Evolutionary conservation across 2,113 vertebrate species (phyloP), one percentile per base, ranked within the genome.

Genomic region (Seriola quinqueradiata): DNA sequence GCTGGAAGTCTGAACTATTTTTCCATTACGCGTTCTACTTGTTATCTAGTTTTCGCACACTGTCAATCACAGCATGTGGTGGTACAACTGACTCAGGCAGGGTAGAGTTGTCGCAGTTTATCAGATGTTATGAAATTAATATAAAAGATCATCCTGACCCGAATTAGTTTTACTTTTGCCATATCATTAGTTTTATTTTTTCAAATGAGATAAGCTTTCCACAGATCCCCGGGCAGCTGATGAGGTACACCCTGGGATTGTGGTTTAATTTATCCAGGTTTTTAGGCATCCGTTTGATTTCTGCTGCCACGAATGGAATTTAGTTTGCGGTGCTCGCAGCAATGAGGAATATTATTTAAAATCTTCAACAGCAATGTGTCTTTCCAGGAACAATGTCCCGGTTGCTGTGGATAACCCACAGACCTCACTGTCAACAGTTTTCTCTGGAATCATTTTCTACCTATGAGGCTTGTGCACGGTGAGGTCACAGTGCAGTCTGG

Each of bases 361-460:
- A 69, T 60, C 76, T 28, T 48, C n/a, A 55, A 38, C 66, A 61
- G 21, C 67, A 65, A 13, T 4, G 16, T 17, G 28, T 73, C 74
- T 74, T 84, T 78, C 83, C 69, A 78, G 83, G 72, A 79, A 79
- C 25, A 66, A 38, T 28, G 52, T 64, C 42, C 55, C 5, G 9
- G 72, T 48, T 60, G 42, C 59, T 68, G 65, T 23, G 75, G 67
- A 66, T 67, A 71, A 72, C 44, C 84, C 55, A 32, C 67, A 86
- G 60, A 87, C 74, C 84, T 73, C 75, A 71, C 17, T 57, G 74
- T 84, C 63, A 59, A 79, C 71, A 69, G 63, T 70, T 83, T 82
- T 32, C 34, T 55, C 73, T 80, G 80, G 83, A 82, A 34, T 6
- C 2, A 7, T 60, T 50, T 59, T 73, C 67, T 23, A 73, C 77